These are phyloP conservation scores for Hycleus phaleratus DNA, from an alignment of 1,140 invertebrate genomes.

Conservation along the genomic window DNA sequence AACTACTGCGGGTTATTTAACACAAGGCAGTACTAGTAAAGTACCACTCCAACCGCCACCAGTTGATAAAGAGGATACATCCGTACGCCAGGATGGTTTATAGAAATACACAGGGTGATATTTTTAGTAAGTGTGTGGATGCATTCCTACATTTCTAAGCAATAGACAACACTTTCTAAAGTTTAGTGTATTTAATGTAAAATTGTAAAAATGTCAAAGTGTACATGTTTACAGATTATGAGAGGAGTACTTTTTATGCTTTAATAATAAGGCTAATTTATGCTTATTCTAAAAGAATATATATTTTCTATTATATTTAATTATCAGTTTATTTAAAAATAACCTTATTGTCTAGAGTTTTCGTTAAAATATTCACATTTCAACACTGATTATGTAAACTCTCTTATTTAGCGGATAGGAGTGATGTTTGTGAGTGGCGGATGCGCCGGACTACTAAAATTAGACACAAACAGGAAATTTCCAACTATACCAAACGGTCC, in stretches of 20 bases:
- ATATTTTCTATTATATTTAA: slow-evolving; percentile 11
- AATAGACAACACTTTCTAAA: slow-evolving; percentile 12
- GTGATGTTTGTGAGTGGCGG: too few species aligned
- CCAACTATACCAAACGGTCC: too few species aligned
- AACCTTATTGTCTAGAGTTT: too few species aligned
- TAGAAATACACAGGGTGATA: slow-evolving; percentile 9
- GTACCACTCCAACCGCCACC: slow-evolving; percentile 74
- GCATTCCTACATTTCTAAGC: slow-evolving; percentile 11
- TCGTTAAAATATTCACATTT: too few species aligned
- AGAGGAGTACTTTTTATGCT: slow-evolving; percentile 8
- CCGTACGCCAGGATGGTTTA: slow-evolving; percentile 17
- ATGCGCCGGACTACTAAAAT: too few species aligned
- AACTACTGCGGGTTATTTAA: slow-evolving; percentile 72
- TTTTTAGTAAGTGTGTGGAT: slow-evolving; percentile 7
- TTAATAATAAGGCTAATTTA: slow-evolving; percentile 10
- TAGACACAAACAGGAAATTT: not conserved
- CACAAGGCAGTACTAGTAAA: slow-evolving; percentile 64
- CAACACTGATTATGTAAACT: too few species aligned
- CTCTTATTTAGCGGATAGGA: too few species aligned
- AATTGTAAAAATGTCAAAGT: slow-evolving; percentile 9
- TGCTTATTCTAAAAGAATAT: slow-evolving; percentile 6
- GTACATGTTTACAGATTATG: slow-evolving; percentile 4
- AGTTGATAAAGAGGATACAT: slow-evolving; percentile 56
- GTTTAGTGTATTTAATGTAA: slow-evolving; percentile 13
- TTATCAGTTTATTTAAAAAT: not conserved